Evolutionary conservation across 2,113 vertebrate species (phyloP).

Genomic region (Xenus cinereus): DNA sequence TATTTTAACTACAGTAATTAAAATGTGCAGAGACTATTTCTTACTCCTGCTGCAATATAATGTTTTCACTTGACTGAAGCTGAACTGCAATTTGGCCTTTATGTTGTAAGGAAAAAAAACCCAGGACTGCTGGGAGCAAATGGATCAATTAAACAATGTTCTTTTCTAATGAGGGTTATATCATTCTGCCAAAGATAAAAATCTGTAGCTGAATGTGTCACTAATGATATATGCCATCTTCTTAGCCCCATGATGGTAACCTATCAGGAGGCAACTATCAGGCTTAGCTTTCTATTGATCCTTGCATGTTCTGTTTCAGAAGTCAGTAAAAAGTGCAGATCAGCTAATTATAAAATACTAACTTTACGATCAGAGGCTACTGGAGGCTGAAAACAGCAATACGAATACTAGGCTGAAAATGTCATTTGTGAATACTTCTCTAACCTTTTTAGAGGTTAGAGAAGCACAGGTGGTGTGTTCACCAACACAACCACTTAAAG

Average conservation of each 20-base stretch:
- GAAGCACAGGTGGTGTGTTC: too few species aligned
- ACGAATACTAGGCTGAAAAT: not conserved
- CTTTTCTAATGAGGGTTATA: slow-evolving; percentile 38
- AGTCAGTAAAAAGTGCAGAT: not conserved
- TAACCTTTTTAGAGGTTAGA: not conserved
- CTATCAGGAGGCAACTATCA: not conserved
- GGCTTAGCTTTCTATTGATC: not conserved
- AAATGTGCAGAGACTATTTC: slow-evolving; percentile 3
- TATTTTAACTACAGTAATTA: slow-evolving; percentile 28
- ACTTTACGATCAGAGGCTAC: not conserved
- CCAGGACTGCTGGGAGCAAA: not conserved
- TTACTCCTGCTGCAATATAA: slow-evolving; percentile 7
- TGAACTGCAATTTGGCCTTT: slow-evolving; percentile 21
- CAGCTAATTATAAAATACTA: not conserved
- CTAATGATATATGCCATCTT: slow-evolving; percentile 1
- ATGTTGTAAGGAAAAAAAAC: not conserved
- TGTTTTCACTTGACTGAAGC: slow-evolving; percentile 15
- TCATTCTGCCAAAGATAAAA: slow-evolving; percentile 22
- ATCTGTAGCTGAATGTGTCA: not conserved
- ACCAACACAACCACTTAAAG: not conserved
- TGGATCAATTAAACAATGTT: slow-evolving; percentile 50
- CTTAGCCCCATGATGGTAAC: not conserved
- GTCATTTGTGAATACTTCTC: not conserved
- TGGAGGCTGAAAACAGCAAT: not conserved
- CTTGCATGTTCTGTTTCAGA: not conserved